Conservation (phyloP, 2,113 vertebrate species). For the Nyctereutes procyonoides region DNA sequence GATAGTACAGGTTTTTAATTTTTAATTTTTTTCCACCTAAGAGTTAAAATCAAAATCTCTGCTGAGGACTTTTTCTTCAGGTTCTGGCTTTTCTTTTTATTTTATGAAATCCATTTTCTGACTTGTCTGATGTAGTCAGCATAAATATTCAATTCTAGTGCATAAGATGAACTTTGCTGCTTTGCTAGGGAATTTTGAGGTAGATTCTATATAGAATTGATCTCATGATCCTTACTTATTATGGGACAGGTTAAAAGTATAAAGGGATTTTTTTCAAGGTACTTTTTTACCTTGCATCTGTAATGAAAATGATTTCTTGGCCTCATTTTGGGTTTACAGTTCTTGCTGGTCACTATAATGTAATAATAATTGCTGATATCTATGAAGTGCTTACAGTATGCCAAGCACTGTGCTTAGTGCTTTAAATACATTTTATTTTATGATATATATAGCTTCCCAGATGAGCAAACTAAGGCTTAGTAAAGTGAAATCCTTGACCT, state of each 20-base stretch:
- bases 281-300: neutral
- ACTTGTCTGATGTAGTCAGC: neutral
- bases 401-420: neutral
- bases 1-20: neutral
- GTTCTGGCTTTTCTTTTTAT: neutral
- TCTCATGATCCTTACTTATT: neutral
- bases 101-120: conserved; percentile 9
- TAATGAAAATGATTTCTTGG: neutral
- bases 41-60: neutral
- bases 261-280: neutral
- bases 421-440: neutral
- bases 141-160: neutral
- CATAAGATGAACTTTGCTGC: neutral
- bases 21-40: neutral
- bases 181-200: neutral
- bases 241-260: neutral
- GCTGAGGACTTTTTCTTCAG: neutral
- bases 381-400: neutral
- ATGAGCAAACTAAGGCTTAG: neutral
- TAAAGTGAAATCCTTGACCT: neutral
- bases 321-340: neutral
- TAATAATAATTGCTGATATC: neutral
- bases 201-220: conserved; percentile 17
- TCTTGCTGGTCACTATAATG: neutral
- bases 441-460: neutral